phyloP scores from a whole-genome alignment of 2,113 vertebrate species.

The Perccottus glenii region DNA sequence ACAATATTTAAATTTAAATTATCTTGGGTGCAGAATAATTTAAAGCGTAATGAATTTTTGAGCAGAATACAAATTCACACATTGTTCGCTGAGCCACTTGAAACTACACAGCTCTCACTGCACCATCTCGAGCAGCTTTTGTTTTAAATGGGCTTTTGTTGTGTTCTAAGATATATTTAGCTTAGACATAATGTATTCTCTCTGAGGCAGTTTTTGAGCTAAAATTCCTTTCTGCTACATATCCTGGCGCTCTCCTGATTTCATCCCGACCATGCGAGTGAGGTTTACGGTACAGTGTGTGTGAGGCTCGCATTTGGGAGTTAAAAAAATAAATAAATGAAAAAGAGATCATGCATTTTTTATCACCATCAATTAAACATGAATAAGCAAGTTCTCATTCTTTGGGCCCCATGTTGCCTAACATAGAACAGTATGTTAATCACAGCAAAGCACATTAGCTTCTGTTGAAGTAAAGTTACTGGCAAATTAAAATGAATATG shows the following conservation, averaged over 20 bases:
- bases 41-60: conserved; percentile 37
- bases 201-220: conserved; percentile 45
- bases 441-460: conserved; percentile 20
- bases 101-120: conserved; percentile 10
- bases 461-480: conserved; percentile 31
- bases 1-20: conserved; percentile 48
- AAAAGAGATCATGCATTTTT: conserved; percentile 61
- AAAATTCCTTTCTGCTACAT: conserved; percentile 41
- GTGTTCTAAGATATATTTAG: conserved; percentile 35
- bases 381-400: conserved; percentile 72
- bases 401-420: conserved; percentile 62
- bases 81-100: conserved; percentile 18
- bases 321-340: background rate
- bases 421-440: conserved; percentile 69
- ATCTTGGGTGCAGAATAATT: conserved; percentile 44
- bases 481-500: conserved; percentile 61
- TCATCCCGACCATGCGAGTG: conserved; percentile 54
- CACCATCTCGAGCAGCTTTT: conserved; percentile 19
- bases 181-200: conserved; percentile 49
- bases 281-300: conserved; percentile 33
- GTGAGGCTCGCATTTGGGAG: conserved; percentile 30
- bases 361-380: conserved; percentile 75
- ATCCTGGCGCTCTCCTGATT: conserved; percentile 43
- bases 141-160: conserved; percentile 11
- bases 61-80: conserved; percentile 28